Base-by-base conservation (phyloP, 2,797 vertebrate species). In the Pristis pectinata region DNA sequence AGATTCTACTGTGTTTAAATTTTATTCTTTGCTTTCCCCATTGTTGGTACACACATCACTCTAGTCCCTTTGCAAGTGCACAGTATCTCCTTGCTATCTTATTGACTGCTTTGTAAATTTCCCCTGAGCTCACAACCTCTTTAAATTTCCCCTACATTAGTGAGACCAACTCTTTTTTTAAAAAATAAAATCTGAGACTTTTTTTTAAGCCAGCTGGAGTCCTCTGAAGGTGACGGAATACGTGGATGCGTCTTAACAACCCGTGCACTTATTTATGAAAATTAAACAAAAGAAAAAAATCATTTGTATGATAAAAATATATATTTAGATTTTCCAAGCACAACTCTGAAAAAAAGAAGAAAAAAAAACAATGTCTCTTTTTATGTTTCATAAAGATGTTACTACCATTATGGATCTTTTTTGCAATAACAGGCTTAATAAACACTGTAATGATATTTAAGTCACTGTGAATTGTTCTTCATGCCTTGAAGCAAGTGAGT, bases 301-400 rank as follows among this genome's bases (percentile, higher is more conserved):
- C 89, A 95, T 95, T 95, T 95, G 91, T 95, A 95, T 95, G 94
- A 95, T 89, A 89, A 95, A 83, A 95, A 89, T 95, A 95, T 95
- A 95, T 95, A 89, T 95, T 89, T 87, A 95, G 82, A 89, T 95
- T 95, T 95, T 95, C 91, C 94, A 95, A 95, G 94, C 94, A 95
- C 94, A 95, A 95, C 89, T 94, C 94, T 94, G 37, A 95, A 19
- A 94, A 44, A 44, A 70, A 70, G 70, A 77, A 95, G 34, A 77
- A 59, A 72, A 24, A 91, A 91, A 91, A 91, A 74, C 70, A 91
- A 94, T 76, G 83, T 89, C 91, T 93, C 94, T 95, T 95, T 95
- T 95, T 95, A 91, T 95, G 94, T 95, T 95, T 89, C 74, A 92
- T 95, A 95, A 95, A 95, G 94, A 95, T 92, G 83, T 89, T 89